Conservation (phyloP, 2,113 vertebrate species). For the Nycticryphes semicollaris region DNA sequence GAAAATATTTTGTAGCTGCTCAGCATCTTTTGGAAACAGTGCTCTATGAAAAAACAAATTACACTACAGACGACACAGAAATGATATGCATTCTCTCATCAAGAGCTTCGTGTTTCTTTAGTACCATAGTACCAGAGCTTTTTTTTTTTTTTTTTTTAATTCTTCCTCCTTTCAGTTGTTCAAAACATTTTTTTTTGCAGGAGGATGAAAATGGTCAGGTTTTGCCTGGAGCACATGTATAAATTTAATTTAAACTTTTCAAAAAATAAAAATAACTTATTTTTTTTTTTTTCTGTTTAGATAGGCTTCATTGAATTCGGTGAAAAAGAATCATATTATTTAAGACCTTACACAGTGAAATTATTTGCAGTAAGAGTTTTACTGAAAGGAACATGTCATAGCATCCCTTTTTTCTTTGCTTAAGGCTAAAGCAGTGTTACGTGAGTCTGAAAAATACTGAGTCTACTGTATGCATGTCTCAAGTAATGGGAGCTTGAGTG, state of each 20-base stretch:
- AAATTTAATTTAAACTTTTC: not conserved
- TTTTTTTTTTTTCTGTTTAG: not conserved
- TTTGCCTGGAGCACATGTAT: not conserved
- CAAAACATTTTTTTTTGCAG: not conserved
- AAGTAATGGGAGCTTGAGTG: not conserved
- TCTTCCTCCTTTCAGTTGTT: not conserved
- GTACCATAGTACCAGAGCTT: fast-evolving
- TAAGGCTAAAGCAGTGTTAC: not conserved
- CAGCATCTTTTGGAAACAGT: not conserved
- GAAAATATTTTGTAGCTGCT: not conserved
- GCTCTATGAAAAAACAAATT: not conserved
- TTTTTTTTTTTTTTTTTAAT: not conserved
- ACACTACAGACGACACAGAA: not conserved
- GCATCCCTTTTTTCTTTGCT: not conserved
- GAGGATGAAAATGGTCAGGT: not conserved
- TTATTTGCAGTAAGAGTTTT: not conserved
- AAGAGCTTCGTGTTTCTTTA: not conserved
- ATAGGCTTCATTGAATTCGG: not conserved
- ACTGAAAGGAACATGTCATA: not conserved
- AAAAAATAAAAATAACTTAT: not conserved
- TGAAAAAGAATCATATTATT: not conserved
- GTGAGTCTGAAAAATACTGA: not conserved
- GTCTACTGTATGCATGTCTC: not conserved
- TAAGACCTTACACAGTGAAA: not conserved
- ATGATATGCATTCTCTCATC: not conserved